A percentile compares a stretch with the other conserved stretches of the same genome.
phyloP scores from a whole-genome alignment of 2,797 vertebrate species.

The Ibycter americanus region DNA sequence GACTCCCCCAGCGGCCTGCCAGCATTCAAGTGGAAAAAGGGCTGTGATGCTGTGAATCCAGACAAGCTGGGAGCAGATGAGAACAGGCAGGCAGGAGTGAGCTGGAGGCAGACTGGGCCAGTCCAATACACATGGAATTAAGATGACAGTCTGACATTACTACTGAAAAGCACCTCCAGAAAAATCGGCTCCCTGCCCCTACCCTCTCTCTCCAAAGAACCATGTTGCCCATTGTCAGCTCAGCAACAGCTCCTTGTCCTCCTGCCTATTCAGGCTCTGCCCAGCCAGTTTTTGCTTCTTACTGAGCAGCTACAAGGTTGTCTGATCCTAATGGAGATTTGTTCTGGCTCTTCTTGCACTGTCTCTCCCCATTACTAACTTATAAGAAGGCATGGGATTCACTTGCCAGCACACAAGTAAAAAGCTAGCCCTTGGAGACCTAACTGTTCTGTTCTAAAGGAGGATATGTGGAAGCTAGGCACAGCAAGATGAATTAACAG shows the following conservation, averaged over 20 bases:
- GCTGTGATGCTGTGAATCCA: background rate
- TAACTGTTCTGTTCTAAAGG: background rate
- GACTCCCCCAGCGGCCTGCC: background rate
- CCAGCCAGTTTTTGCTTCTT: background rate
- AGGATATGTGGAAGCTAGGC: background rate
- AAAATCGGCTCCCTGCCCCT: background rate
- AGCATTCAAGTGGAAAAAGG: background rate
- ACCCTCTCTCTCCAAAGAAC: background rate
- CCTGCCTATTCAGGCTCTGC: background rate
- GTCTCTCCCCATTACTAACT: background rate
- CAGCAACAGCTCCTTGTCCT: background rate
- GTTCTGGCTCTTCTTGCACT: background rate
- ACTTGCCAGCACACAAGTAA: background rate
- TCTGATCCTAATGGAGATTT: background rate
- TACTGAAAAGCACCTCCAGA: background rate
- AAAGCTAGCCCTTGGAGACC: background rate
- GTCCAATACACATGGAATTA: background rate
- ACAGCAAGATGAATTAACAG: background rate
- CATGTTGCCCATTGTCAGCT: background rate
- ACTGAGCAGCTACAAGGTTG: background rate
- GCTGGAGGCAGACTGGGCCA: background rate
- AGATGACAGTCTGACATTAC: background rate
- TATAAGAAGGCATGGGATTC: background rate
- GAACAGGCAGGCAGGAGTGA: background rate
- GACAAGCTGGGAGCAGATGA: fast-evolving